Evolutionary conservation across 2,797 vertebrate species (phyloP).

Genomic region (Tiaroga cobitis): DNA sequence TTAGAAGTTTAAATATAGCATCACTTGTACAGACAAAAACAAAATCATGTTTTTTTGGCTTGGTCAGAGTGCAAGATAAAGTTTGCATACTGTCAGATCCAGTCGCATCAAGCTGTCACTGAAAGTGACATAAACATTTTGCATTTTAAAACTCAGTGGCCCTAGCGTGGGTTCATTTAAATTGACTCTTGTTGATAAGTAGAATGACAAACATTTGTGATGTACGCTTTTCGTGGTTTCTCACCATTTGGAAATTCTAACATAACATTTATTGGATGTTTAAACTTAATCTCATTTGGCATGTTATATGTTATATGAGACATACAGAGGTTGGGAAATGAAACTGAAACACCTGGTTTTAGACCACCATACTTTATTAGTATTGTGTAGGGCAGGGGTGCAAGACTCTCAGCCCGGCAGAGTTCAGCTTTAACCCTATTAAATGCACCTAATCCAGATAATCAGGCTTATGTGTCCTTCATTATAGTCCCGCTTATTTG

Average conservation of each 20-base stretch:
- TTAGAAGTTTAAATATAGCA: constrained; percentile 50
- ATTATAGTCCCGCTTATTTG: too few relatives aligned
- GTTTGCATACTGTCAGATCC: constrained; percentile 15
- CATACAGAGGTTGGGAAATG: background rate
- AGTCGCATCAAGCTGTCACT: background rate
- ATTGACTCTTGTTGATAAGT: background rate
- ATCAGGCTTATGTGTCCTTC: too few relatives aligned
- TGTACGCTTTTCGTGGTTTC: background rate
- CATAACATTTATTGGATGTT: background rate
- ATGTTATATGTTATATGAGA: background rate
- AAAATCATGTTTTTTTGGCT: constrained; percentile 18
- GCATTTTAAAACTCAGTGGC: background rate
- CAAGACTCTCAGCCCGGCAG: too few relatives aligned
- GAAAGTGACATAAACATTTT: constrained; percentile 2
- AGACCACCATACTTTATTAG: too few relatives aligned
- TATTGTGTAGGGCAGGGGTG: too few relatives aligned
- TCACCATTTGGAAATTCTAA: background rate
- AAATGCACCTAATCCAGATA: too few relatives aligned
- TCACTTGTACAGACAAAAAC: constrained; percentile 24
- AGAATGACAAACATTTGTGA: background rate
- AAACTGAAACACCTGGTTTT: background rate
- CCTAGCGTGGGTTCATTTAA: background rate
- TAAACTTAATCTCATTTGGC: background rate
- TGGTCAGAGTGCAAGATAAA: background rate
- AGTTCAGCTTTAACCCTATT: background rate